A percentile compares a stretch with the other conserved stretches of the same genome.
Conservation (phyloP, 2,113 vertebrate genomes). For the Myiozetetes cayanensis region DNA sequence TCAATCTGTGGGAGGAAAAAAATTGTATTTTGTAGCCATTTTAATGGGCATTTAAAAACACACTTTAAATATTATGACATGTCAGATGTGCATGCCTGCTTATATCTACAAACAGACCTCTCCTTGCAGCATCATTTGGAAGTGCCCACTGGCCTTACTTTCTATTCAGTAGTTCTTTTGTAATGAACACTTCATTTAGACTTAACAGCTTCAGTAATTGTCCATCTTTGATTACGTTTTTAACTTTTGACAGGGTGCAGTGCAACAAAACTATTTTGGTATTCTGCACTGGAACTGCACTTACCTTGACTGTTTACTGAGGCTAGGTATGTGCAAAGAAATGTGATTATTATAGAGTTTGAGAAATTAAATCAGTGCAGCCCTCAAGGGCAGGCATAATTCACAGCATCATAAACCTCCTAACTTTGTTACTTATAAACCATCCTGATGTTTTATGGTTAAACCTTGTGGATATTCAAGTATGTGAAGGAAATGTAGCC, state of each 20-base stretch:
- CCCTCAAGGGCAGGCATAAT: background rate
- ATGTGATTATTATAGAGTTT: background rate
- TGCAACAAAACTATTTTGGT: background rate
- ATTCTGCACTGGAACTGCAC: background rate
- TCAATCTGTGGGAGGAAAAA: conserved; percentile 82
- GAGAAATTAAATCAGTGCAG: background rate
- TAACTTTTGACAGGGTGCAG: background rate
- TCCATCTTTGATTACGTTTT: background rate
- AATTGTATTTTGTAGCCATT: conserved; percentile 30
- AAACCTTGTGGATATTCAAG: background rate
- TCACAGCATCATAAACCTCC: background rate
- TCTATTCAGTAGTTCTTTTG: background rate
- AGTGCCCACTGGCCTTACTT: background rate
- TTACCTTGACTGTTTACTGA: background rate
- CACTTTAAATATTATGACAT: background rate
- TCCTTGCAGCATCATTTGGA: background rate
- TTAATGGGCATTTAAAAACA: background rate
- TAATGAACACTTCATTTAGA: background rate
- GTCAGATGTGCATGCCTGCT: background rate
- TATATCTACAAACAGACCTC: background rate
- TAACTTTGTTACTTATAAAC: background rate
- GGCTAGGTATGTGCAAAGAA: background rate
- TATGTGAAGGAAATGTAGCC: background rate
- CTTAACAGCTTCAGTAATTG: background rate
- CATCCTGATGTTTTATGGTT: background rate